Percentiles rank a stretch among this genome's conserved stretches.
These are phyloP conservation scores for Cactoblastis cactorum DNA, from an alignment of 2,888 invertebrate species.

Conservation along the genomic window DNA sequence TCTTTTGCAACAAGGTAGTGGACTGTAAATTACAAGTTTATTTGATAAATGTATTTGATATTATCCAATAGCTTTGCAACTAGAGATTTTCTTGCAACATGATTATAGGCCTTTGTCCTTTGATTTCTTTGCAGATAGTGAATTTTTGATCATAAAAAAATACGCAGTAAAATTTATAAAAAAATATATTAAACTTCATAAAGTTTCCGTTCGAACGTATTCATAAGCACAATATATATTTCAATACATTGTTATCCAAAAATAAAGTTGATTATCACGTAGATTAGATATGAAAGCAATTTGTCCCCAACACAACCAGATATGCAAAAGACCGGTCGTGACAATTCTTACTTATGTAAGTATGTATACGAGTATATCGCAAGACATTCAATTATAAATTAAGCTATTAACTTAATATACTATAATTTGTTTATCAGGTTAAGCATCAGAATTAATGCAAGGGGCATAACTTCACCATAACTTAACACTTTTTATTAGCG, in stretches of 20 bases:
- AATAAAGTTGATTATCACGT: background rate
- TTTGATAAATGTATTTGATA: background rate
- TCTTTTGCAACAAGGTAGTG: background rate
- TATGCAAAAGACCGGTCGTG: slow-evolving; percentile 59
- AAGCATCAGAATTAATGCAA: slow-evolving; percentile 79
- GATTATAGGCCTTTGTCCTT: background rate
- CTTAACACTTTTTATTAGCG: slow-evolving; percentile 77
- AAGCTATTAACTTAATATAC: slow-evolving; percentile 78
- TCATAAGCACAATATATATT: too few species aligned
- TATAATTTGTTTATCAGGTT: slow-evolving; percentile 79
- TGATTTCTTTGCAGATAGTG: background rate
- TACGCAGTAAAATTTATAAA: too few species aligned
- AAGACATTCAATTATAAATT: slow-evolving; percentile 77
- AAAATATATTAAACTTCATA: slow-evolving; percentile 6
- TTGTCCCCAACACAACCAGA: slow-evolving; percentile 57
- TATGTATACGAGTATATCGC: slow-evolving; percentile 47
- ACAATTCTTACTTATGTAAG: slow-evolving; percentile 67
- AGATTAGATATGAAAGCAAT: slow-evolving; percentile 43
- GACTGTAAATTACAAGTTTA: background rate
- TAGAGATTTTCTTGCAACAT: background rate
- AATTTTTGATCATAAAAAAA: background rate
- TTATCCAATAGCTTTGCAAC: background rate
- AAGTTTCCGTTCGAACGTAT: too few species aligned
- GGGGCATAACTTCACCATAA: slow-evolving; percentile 77
- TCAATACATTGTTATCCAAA: too few species aligned